Percentiles rank a stretch among this genome's conserved stretches.
Evolutionary conservation across 2,888 invertebrate species (phyloP).

Genomic region (Drosophila mulleri): DNA sequence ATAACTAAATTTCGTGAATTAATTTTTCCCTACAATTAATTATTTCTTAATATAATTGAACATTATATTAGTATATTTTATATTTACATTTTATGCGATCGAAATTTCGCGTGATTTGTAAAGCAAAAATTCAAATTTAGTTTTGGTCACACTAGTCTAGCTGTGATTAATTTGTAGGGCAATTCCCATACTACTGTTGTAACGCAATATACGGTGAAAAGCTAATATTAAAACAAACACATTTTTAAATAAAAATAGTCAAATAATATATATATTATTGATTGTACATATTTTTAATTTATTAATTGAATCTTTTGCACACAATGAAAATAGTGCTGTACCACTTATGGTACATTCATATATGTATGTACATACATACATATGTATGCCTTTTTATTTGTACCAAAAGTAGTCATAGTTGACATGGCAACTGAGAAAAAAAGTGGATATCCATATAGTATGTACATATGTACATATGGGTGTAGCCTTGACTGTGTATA

Average conservation of each 20-base stretch:
- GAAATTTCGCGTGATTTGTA: not conserved
- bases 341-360: not conserved
- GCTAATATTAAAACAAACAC: not conserved
- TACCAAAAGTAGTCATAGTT: not conserved
- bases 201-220: not conserved
- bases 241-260: not conserved
- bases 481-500: not conserved
- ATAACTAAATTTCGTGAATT: no score
- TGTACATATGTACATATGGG: not conserved
- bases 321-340: not conserved
- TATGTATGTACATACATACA: no score
- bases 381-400: not conserved
- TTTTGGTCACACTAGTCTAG: conserved; percentile 5
- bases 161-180: not conserved
- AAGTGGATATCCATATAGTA: not conserved
- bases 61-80: not conserved
- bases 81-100: no score
- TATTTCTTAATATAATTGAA: not conserved
- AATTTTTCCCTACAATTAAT: no score
- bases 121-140: not conserved
- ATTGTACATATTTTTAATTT: not conserved
- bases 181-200: not conserved
- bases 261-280: not conserved
- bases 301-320: not conserved
- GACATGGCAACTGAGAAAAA: not conserved